Percentiles rank a stretch among this genome's conserved stretches.
phyloP scores from a whole-genome alignment of 2,888 invertebrate genomes.

The Catotricha subobsoleta region DNA sequence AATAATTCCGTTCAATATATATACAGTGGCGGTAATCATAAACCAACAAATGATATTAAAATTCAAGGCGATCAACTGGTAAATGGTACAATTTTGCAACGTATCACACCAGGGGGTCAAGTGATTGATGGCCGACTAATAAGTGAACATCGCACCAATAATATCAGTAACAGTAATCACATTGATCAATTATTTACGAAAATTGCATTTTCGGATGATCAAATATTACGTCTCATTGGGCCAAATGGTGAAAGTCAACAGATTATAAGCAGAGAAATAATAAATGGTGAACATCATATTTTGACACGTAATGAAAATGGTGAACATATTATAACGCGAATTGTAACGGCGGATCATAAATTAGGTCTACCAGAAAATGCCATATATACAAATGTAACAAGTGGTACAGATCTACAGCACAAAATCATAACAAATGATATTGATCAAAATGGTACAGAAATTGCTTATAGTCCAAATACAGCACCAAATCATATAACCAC shows the following conservation, averaged over 20 bases:
- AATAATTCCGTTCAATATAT: slow-evolving; percentile 26
- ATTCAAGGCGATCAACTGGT: background rate
- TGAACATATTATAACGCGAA: slow-evolving; percentile 30
- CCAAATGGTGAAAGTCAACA: slow-evolving; percentile 30
- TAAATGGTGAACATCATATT: slow-evolving; percentile 30
- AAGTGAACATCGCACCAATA: slow-evolving; percentile 6
- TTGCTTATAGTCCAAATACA: slow-evolving; percentile 3
- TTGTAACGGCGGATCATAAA: slow-evolving; percentile 26
- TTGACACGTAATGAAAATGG: slow-evolving; percentile 30
- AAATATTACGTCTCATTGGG: slow-evolving; percentile 26
- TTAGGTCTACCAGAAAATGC: slow-evolving; percentile 22
- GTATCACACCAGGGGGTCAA: slow-evolving; percentile 16
- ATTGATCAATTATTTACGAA: slow-evolving; percentile 26
- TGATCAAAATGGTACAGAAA: slow-evolving; percentile 8
- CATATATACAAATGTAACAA: slow-evolving; percentile 19
- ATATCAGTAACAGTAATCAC: slow-evolving; percentile 5
- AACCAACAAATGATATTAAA: background rate
- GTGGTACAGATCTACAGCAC: background rate
- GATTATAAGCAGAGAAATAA: slow-evolving; percentile 30
- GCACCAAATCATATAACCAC: slow-evolving; percentile 18
- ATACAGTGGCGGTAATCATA: background rate
- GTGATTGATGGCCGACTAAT: slow-evolving; percentile 26
- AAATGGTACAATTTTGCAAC: background rate
- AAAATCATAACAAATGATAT: slow-evolving; percentile 19
- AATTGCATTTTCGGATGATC: slow-evolving; percentile 29